Evolutionary conservation across 2,797 vertebrate genomes (phyloP), one percentile per base, ranked within the genome.

Genomic region (Sandelia bainsii): DNA sequence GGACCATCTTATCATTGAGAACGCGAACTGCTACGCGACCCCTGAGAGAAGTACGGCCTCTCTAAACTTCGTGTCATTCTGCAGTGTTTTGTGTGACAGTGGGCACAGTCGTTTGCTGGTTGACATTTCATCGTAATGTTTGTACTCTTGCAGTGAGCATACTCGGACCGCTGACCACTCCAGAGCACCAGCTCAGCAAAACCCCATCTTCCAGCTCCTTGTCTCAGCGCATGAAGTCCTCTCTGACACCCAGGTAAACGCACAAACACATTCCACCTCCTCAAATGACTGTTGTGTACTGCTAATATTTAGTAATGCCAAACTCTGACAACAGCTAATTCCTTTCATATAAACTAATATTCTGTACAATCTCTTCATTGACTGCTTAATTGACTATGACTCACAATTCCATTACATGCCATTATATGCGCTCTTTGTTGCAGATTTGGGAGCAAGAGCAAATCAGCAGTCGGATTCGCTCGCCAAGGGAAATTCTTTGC

Each of bases 381-480:
- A 50, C 23, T 44, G 29, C 58, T 72, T 60, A 75, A 65, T 62
- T 51, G 67, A 61, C 20, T 32, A 2, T 52, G 20, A 48, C 29
- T 52, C 50, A 52, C 66, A 45, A 45, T 72, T 45, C 34, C 42
- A 49, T 50, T 68, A 51, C 69, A 48, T 19, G 14, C 34, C 45
- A 44, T 72, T 22, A n/a, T 69, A 27, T 78, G 19, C 14, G 0
- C 37, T 74, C 40, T 83, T 54, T 66, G 9, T 77, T 87, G 54
- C 90, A 99, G 97, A 83, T 98, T 98, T 87, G 96, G 95, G 72
- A 96, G 95, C 92, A 99, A 97, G 92, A 96, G 93, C 93, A 98
- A 97, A 81, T 95, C 96, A 3, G 77, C 94, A 0, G 94, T 92
- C 1, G 94, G 84, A 34, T 85, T 96, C 75, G 78, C 91, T 79